Conservation (phyloP, 1,140 invertebrate genomes). For the Diorhabda elongata region DNA sequence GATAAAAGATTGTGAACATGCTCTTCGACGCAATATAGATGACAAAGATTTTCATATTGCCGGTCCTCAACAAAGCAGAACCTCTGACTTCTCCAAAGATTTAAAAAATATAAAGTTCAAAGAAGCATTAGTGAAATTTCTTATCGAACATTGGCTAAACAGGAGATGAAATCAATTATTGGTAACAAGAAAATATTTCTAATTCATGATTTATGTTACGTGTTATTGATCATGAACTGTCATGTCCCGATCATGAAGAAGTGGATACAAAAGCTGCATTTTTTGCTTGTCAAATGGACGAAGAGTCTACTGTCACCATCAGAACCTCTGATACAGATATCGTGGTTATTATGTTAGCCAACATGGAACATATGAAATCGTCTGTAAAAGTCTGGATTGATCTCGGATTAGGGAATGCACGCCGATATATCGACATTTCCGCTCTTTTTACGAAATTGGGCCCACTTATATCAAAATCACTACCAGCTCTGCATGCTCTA, state of each 20-base stretch:
- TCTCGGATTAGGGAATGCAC: slow-evolving; percentile 23
- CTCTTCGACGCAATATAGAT: too few species aligned
- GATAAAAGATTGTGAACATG: too few species aligned
- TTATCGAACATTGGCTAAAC: not conserved
- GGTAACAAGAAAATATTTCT: slow-evolving; percentile 18
- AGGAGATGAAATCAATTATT: slow-evolving; percentile 4
- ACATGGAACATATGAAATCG: slow-evolving; percentile 21
- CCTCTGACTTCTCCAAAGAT: too few species aligned
- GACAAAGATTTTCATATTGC: too few species aligned
- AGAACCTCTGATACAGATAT: slow-evolving; percentile 23
- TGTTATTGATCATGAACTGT: slow-evolving; percentile 14
- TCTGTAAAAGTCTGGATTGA: slow-evolving; percentile 21
- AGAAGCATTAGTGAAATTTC: too few species aligned
- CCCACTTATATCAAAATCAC: slow-evolving; percentile 14
- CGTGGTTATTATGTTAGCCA: slow-evolving; percentile 18
- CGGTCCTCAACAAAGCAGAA: too few species aligned
- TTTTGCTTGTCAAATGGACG: slow-evolving; percentile 11
- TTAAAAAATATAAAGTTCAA: too few species aligned
- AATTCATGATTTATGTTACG: slow-evolving; percentile 14
- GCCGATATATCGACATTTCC: slow-evolving; percentile 24
- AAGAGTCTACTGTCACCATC: slow-evolving; percentile 17
- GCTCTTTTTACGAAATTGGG: slow-evolving; percentile 16
- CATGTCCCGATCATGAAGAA: slow-evolving; percentile 17
- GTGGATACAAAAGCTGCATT: slow-evolving; percentile 17
- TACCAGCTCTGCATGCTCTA: slow-evolving; percentile 13